Percentiles rank a stretch among this genome's conserved stretches.
These are phyloP conservation scores for Ochropacha duplaris DNA, from an alignment of 2,888 invertebrate species.

Conservation along the genomic window DNA sequence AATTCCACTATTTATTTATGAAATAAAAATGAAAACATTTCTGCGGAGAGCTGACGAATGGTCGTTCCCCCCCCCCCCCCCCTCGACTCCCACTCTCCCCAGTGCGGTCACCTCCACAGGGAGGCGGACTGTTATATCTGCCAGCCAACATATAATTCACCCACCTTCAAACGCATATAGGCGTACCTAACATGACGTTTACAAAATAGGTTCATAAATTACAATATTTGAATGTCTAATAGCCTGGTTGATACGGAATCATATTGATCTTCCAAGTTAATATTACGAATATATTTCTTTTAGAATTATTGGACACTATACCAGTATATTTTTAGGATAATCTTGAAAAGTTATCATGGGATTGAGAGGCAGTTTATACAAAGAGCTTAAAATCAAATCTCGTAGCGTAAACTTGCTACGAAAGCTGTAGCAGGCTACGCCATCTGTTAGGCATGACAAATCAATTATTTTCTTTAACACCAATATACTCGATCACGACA, in stretches of 20 bases:
- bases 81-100: conserved; percentile 15
- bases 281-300: too few species aligned
- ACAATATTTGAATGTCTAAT: neutral
- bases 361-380: neutral
- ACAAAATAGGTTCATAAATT: neutral
- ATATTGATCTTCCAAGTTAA: too few species aligned
- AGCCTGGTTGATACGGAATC: too few species aligned
- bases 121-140: conserved; percentile 14
- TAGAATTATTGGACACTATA: neutral
- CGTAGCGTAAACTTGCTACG: neutral
- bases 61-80: conserved; percentile 26
- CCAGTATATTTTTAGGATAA: neutral
- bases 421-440: neutral
- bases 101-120: conserved; percentile 14
- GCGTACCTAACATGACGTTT: conserved; percentile 34
- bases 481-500: too few species aligned
- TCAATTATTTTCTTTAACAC: neutral
- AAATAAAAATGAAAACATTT: conserved; percentile 82
- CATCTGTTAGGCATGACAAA: neutral
- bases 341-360: neutral
- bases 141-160: conserved; percentile 22
- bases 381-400: neutral
- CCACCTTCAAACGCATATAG: conserved; percentile 19
- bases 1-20: conserved; percentile 78
- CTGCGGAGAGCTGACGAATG: conserved; percentile 73